phyloP scores from a whole-genome alignment of 1,140 invertebrate genomes.

The Stratiolaelaps scimitus region DNA sequence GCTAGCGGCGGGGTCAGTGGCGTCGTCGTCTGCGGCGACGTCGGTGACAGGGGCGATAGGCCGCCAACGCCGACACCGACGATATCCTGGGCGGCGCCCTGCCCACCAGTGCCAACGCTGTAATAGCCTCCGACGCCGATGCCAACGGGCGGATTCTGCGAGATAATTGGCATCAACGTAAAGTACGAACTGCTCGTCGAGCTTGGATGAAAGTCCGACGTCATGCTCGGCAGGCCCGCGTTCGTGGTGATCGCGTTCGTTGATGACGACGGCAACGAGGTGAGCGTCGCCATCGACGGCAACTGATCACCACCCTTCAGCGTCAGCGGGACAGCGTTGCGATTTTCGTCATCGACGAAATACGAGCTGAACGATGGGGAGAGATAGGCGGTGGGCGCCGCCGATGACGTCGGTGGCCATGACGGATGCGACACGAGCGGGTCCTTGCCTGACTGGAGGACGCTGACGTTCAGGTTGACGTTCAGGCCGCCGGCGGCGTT shows the following conservation, averaged over 20 bases:
- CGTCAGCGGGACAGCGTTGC: not conserved
- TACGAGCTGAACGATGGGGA: slow-evolving; percentile 13
- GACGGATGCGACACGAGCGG: slow-evolving; percentile 18
- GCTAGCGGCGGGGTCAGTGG: slow-evolving; percentile 31
- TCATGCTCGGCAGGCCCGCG: slow-evolving; percentile 12
- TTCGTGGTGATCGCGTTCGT: slow-evolving; percentile 6
- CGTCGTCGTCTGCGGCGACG: not conserved
- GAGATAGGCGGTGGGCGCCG: not conserved
- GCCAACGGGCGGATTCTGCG: slow-evolving; percentile 24
- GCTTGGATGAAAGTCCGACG: slow-evolving; percentile 15
- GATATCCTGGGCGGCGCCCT: slow-evolving; percentile 28
- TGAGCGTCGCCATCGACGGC: no score
- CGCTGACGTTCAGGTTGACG: not conserved
- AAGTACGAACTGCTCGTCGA: slow-evolving; percentile 12
- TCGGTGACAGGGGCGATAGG: slow-evolving; percentile 30
- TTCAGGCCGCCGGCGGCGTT: not conserved
- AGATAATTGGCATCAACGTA: slow-evolving; percentile 20
- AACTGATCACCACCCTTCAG: not conserved
- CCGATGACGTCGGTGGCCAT: not conserved
- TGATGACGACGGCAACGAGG: not conserved
- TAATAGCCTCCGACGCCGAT: slow-evolving; percentile 28
- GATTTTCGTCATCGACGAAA: slow-evolving; percentile 11
- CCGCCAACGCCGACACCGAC: not conserved
- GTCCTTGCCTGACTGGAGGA: slow-evolving; percentile 14
- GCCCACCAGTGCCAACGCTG: slow-evolving; percentile 27